A percentile compares a stretch with the other conserved stretches of the same genome.
These are phyloP conservation scores for Ispidina lecontei DNA, from an alignment of 2,797 vertebrate species.

Conservation along the genomic window DNA sequence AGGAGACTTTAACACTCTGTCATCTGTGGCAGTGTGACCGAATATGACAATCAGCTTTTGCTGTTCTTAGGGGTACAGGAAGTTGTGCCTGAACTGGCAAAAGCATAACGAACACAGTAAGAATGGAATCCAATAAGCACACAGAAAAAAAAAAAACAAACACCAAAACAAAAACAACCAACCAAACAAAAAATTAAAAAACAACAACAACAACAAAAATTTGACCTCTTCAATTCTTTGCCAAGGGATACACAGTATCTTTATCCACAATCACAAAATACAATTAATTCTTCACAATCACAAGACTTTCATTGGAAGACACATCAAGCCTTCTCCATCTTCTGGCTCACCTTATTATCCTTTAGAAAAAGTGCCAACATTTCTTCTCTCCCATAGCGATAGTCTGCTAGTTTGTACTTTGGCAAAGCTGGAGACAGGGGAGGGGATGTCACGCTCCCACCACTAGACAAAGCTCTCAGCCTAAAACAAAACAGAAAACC, in stretches of 20 bases:
- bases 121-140: not conserved
- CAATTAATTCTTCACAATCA: not conserved
- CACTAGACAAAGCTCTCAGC: conserved; percentile 97
- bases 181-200: no score
- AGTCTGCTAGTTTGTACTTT: conserved; percentile 99
- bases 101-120: not conserved
- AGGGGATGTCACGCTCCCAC: conserved; percentile 90
- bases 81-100: not conserved
- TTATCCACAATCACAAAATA: not conserved
- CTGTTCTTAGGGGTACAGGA: not conserved
- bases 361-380: conserved; percentile 99
- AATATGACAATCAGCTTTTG: not conserved
- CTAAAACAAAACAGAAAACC: conserved; percentile 69
- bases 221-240: not conserved
- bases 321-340: not conserved
- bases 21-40: not conserved
- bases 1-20: not conserved
- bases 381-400: conserved; percentile 99
- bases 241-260: not conserved
- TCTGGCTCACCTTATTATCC: conserved; percentile 92
- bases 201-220: no score
- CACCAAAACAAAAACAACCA: no score
- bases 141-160: not conserved
- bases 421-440: conserved; percentile 97
- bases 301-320: not conserved